Evolutionary conservation across 2,797 vertebrate genomes (phyloP), one percentile per base, ranked within the genome.

Genomic region (Rachycentron canadum): DNA sequence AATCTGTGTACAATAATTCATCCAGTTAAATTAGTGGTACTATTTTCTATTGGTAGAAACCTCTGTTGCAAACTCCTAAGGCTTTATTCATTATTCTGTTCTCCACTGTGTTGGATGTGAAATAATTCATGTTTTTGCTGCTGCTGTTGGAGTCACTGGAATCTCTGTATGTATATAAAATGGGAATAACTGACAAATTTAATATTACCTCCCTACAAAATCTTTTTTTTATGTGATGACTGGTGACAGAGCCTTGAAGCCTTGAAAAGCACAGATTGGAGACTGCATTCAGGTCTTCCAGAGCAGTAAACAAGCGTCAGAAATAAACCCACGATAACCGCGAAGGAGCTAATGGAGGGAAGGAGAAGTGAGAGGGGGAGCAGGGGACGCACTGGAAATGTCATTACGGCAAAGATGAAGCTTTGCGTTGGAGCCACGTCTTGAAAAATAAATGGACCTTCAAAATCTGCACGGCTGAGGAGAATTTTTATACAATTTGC

Each of bases 371-470:
- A 45, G 3, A 28, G 32, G 50, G 2, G 41, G 66, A 47, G 61
- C 40, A 0, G 32, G 58, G 58, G 34, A 71, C 0, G 7, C 12
- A 14, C 12, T 70, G 47, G 47, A 32, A 32, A 81, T 70, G 30
- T 74, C 64, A 62, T 78, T 61, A 61, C 23, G 40, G 68, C 5
- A 2, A 34, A 69, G 50, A 59, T 1, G 34, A 58, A 69, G 47
- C 23, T 45, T 69, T 55, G 40, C 53, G 75, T 55, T 14, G n/a
- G 73, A 79, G 52, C 53, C 9, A 28, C 49, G 55, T 40, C 56
- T 34, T 32, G 34, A 52, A 72, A 67, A 67, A 81, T 63, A 74
- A 85, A 88, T 82, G 68, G 69, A 57, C 52, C 34, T 30, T 60
- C 25, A 2, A 2, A 38, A 55, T 50, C 3, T 25, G 69, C 50